These are phyloP conservation scores for Meloidogyne hapla DNA, from an alignment of 1,140 invertebrate species.

Conservation along the genomic window DNA sequence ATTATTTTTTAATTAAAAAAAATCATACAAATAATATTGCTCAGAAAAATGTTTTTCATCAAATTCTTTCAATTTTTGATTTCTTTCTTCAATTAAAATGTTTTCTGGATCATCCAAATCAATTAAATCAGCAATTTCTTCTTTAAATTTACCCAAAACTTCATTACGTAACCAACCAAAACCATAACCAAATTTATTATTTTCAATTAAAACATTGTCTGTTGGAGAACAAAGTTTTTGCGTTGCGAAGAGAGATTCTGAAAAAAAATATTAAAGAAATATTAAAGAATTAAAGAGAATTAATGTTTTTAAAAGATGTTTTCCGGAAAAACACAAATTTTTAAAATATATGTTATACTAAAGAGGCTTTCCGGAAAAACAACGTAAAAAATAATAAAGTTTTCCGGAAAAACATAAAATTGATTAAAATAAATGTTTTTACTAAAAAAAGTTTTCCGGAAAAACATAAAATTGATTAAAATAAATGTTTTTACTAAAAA, in stretches of 20 bases:
- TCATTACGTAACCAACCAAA: conserved; percentile 50
- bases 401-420: too few relatives aligned
- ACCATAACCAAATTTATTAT: conserved; percentile 46
- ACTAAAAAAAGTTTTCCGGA: too few relatives aligned
- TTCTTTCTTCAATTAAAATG: conserved; percentile 69
- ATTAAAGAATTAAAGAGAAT: too few relatives aligned
- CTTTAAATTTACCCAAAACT: conserved; percentile 39
- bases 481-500: too few relatives aligned
- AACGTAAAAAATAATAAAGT: too few relatives aligned
- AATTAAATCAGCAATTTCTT: conserved; percentile 66
- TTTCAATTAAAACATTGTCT: conserved; percentile 27
- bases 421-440: too few relatives aligned
- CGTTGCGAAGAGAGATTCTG: conserved; percentile 64
- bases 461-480: too few relatives aligned
- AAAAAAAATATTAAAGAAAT: neutral
- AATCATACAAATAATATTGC: conserved; percentile 76
- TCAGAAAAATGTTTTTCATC: conserved; percentile 75
- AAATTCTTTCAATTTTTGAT: conserved; percentile 68
- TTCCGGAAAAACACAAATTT: neutral
- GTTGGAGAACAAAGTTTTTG: conserved; percentile 50
- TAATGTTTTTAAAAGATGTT: neutral
- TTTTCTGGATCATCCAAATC: conserved; percentile 73
- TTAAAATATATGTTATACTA: neutral
- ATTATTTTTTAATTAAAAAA: neutral
- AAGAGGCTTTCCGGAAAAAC: too few relatives aligned